Evolutionary conservation across 2,888 invertebrate species (phyloP), one percentile per base, ranked within the genome.

Genomic region (Drosophila testacea): DNA sequence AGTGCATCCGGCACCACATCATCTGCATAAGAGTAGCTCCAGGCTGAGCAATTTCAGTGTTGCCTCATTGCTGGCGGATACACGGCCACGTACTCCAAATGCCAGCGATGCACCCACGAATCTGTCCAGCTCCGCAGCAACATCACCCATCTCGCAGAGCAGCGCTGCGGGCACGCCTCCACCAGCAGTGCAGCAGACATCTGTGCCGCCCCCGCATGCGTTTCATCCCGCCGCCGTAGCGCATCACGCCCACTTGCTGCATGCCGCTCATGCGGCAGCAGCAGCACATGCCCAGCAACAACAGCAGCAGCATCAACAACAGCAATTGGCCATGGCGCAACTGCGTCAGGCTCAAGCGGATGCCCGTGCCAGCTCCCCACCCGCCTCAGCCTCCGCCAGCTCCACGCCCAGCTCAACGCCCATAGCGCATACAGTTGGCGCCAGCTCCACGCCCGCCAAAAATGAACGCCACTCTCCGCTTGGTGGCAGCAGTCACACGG

Each of bases 21-120:
- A 92, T 83, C 81, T 91, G 64, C 92, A 92, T 79, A 95, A 95
- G 90, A 91, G 92, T 63, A 94, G 94, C 72, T 95, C 95, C 74
- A 93, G 95, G 84, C 95, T 96, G 90, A 96, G 95, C 93, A 93
- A 93, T 83, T 98, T 98, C 94, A 96, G 97, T 93, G 97, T 98
- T 80, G 97, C 97, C 6, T 96, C 97, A 0, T 94, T 97, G 77
- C 93, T 98, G 79, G 95, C 97, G 13, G 97, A 98, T 88, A 96
- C 97, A 30, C 82, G 92, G 60, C 94, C 95, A 2, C 93, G 93
- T 63, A 93, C 94, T 11, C 92, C 92, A 28, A 81, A 57, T 32
- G 77, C 68, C 41, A 74, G 66, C 48, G 83, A 83, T 63, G 92
- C 88, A n/a, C 91, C 92, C 30, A 91, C 91, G 69, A 92, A 92